Percentiles rank a stretch among this genome's conserved stretches.
phyloP scores from a whole-genome alignment of 2,888 invertebrate genomes.

The Rhabditophanes sp. region DNA sequence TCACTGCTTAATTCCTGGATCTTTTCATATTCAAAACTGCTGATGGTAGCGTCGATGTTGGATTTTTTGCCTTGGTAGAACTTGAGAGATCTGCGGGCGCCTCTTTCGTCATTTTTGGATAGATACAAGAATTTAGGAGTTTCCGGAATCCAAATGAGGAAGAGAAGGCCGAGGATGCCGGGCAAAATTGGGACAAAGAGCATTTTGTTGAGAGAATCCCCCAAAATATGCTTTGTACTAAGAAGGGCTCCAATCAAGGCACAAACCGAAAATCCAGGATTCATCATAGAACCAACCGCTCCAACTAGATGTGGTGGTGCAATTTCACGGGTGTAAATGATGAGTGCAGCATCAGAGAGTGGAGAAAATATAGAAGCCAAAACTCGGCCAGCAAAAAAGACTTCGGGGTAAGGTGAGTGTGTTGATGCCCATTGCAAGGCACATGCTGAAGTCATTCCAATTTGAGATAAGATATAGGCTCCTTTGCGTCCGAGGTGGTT shows the following conservation, averaged over 20 bases:
- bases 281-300: conserved; percentile 28
- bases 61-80: conserved; percentile 23
- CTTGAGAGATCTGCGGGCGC: conserved; percentile 10
- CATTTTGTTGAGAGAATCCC: conserved; percentile 28
- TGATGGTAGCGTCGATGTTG: conserved; percentile 3
- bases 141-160: conserved; percentile 27
- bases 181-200: conserved; percentile 30
- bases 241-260: conserved; percentile 36
- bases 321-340: conserved; percentile 36
- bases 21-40: conserved; percentile 6
- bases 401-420: conserved; percentile 30
- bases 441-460: conserved; percentile 34
- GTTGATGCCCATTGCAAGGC: conserved; percentile 28
- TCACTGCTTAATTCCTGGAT: too few species aligned
- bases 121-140: conserved; percentile 30
- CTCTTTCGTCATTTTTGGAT: conserved; percentile 4
- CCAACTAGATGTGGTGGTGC: conserved; percentile 32
- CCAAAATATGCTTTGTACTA: conserved; percentile 23
- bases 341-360: conserved; percentile 33
- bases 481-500: conserved; percentile 34
- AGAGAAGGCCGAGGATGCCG: conserved; percentile 23
- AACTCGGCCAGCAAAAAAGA: conserved; percentile 26
- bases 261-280: conserved; percentile 32
- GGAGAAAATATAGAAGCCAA: conserved; percentile 37
- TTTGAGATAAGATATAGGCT: conserved; percentile 29